phyloP scores from a whole-genome alignment of 2,113 vertebrate species.

The Brevimyrus niger region DNA sequence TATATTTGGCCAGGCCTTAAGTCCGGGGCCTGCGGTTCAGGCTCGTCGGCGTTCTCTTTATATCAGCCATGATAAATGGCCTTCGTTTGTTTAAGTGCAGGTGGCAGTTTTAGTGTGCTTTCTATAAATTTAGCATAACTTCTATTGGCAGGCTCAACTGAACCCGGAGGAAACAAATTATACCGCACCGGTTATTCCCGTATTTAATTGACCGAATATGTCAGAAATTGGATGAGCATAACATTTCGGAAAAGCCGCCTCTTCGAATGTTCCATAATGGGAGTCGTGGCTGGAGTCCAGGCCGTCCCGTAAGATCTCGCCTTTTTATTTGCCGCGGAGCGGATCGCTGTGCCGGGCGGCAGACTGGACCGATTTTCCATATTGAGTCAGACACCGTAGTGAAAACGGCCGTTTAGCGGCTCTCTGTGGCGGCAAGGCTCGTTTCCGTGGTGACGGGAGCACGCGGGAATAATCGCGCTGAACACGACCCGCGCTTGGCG shows the following conservation, averaged over 20 bases:
- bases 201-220: slow-evolving; percentile 80
- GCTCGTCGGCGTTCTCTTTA: slow-evolving; percentile 68
- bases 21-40: slow-evolving; percentile 62
- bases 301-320: background rate
- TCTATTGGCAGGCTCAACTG: slow-evolving; percentile 77
- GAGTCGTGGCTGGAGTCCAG: slow-evolving; percentile 77
- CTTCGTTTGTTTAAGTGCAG: slow-evolving; percentile 78
- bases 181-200: slow-evolving; percentile 56
- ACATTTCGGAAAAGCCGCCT: slow-evolving; percentile 60
- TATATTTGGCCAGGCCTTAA: slow-evolving; percentile 80
- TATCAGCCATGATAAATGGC: slow-evolving; percentile 73
- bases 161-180: slow-evolving; percentile 81
- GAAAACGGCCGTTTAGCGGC: slow-evolving; percentile 1
- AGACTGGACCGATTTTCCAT: slow-evolving; percentile 17
- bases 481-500: no score
- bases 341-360: background rate
- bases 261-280: slow-evolving; percentile 71
- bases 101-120: slow-evolving; percentile 83
- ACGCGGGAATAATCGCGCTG: background rate
- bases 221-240: slow-evolving; percentile 75
- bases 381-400: background rate
- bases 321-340: background rate
- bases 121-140: slow-evolving; percentile 79
- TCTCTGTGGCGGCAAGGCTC: background rate
- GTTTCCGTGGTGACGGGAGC: background rate